Conservation (phyloP, 2,797 vertebrate species). For the Falco naumanni region DNA sequence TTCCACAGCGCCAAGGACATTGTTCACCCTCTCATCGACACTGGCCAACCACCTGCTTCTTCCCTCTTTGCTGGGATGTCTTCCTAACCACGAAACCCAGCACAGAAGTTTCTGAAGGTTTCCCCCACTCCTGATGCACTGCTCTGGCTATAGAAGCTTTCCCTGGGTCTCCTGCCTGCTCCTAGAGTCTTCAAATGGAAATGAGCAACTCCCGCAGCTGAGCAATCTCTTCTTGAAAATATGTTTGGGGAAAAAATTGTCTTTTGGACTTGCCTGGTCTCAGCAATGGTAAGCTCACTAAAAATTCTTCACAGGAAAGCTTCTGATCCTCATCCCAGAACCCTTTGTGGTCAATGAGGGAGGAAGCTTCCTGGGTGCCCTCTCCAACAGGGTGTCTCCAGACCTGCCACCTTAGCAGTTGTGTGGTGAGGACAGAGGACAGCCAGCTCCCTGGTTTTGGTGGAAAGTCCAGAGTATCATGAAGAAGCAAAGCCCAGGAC, state of each 20-base stretch:
- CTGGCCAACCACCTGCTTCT: neutral
- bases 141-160: neutral
- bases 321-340: neutral
- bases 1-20: neutral
- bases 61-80: neutral
- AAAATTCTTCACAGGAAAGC: neutral
- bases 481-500: neutral
- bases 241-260: accelerated
- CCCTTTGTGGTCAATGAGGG: too few relatives aligned
- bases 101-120: neutral
- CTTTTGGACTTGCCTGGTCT: neutral
- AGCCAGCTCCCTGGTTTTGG: neutral
- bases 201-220: neutral
- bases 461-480: neutral
- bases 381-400: neutral
- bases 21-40: neutral
- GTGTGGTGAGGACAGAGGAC: neutral
- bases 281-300: neutral
- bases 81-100: neutral
- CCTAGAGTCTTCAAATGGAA: neutral
- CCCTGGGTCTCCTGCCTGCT: neutral
- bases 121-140: neutral
- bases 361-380: accelerated
- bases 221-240: neutral
- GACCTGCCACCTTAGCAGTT: neutral